Evolutionary conservation across 2,113 vertebrate genomes (phyloP), one percentile per base, ranked within the genome.

Genomic region (Dasypus novemcinctus): DNA sequence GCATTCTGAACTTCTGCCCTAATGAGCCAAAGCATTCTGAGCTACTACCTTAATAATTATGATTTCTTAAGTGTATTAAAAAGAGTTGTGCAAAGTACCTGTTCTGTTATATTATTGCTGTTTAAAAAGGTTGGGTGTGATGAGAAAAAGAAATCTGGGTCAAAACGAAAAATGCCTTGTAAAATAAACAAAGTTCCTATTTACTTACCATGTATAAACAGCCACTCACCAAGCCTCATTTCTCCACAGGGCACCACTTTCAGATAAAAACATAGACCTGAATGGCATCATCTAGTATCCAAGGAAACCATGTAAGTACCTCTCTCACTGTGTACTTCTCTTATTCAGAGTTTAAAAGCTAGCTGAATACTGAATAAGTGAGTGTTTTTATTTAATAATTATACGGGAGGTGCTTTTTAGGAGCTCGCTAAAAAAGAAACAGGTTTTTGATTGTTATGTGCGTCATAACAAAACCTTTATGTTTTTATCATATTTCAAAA

Each of bases 291-390:
- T 98, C 98, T 97, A 97, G 99, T 99, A 98, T 98, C 99, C 99
- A 99, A 99, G 99, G 99, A 98, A 99, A 99, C 99, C 69, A 98
- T 98, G 98, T 98, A 98, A 99, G 98, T 98, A 98, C 98, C 98
- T 98, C 97, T 98, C 97, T 98, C 97, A 98, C 98, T 98, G 98
- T 98, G 97, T 98, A 97, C 98, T 98, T 98, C 97, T 97, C 97
- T 98, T 98, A 96, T 98, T 99, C 98, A 98, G 97, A 95, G 92
- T 98, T 98, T 98, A 98, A 98, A 98, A 98, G 97, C 98, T 97
- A 98, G 98, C 98, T 97, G 98, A 98, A 97, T 98, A 97, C 97
- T 90, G 83, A 98, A 98, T 98, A 98, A 99, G 98, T 98, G 98
- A 98, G 97, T 98, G 98, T 98, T 99, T 98, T 99, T 99, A 99